phyloP scores from a whole-genome alignment of 1,140 invertebrate genomes.

The Solenopsis fugax region DNA sequence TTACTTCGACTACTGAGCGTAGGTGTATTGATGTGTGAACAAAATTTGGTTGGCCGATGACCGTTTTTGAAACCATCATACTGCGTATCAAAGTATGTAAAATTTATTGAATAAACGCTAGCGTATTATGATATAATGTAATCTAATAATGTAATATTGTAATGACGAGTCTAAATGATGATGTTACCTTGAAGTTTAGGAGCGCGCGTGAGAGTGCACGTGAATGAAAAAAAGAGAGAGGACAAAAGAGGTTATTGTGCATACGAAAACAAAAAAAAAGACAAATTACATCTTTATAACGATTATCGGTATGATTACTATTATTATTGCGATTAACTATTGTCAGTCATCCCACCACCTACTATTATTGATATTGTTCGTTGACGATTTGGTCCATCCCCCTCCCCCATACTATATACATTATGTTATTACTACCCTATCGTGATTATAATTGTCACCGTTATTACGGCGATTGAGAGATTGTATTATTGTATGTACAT shows the following conservation, averaged over 20 bases:
- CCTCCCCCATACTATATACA: conserved; percentile 41
- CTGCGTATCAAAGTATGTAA: conserved; percentile 87
- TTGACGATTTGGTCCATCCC: conserved; percentile 57
- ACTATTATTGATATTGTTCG: conserved; percentile 67
- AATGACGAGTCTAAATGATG: conserved; percentile 87
- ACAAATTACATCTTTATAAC: conserved; percentile 82
- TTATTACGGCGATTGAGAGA: conserved; percentile 75
- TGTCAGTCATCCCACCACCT: conserved; percentile 75
- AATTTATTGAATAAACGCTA: conserved; percentile 87
- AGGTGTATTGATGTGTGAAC: conserved; percentile 87
- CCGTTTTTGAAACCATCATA: conserved; percentile 87
- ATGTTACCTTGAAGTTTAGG: conserved; percentile 86
- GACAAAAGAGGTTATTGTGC: conserved; percentile 85
- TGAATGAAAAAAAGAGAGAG: conserved; percentile 79
- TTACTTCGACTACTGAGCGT: conserved; percentile 87
- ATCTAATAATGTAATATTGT: conserved; percentile 87
- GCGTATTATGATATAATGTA: conserved; percentile 87
- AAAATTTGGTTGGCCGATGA: conserved; percentile 87
- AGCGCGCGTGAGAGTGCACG: conserved; percentile 85
- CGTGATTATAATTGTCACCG: conserved; percentile 77
- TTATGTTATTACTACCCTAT: conserved; percentile 61
- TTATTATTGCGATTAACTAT: conserved; percentile 83
- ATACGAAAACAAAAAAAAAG: conserved; percentile 83
- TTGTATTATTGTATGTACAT: conserved; percentile 82
- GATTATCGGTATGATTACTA: conserved; percentile 78